A percentile compares a stretch with the other conserved stretches of the same genome.
These are phyloP conservation scores for Hippoglossus hippoglossus DNA, from an alignment of 2,797 vertebrate species.

Conservation along the genomic window DNA sequence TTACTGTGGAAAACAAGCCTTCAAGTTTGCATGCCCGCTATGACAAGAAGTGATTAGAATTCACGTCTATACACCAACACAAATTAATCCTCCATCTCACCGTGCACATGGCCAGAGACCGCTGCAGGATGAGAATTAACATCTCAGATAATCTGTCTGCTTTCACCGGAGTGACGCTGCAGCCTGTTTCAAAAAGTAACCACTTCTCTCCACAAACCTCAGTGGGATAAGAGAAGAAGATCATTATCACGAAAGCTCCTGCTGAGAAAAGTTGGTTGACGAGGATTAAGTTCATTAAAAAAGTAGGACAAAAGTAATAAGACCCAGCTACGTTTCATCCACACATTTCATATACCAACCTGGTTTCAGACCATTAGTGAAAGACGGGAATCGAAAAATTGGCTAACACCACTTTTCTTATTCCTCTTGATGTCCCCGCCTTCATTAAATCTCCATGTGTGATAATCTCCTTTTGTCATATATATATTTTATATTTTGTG, in stretches of 20 bases:
- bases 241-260: slow-evolving; percentile 59
- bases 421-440: slow-evolving; percentile 42
- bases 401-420: slow-evolving; percentile 20
- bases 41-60: slow-evolving; percentile 19
- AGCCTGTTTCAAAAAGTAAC: slow-evolving; percentile 57
- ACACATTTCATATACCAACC: slow-evolving; percentile 22
- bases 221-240: slow-evolving; percentile 58
- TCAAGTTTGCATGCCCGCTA: not conserved
- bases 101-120: slow-evolving; percentile 39
- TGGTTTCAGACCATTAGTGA: slow-evolving; percentile 26
- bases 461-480: slow-evolving; percentile 21
- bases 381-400: slow-evolving; percentile 18
- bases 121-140: slow-evolving; percentile 34
- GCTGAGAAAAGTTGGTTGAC: slow-evolving; percentile 52
- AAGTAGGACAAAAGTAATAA: slow-evolving; percentile 76
- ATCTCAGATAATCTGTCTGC: slow-evolving; percentile 46
- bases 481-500: slow-evolving; percentile 37
- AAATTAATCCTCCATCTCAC: slow-evolving; percentile 46
- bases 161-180: slow-evolving; percentile 38
- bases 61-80: slow-evolving; percentile 24
- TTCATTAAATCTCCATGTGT: slow-evolving; percentile 46
- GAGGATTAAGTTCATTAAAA: slow-evolving; percentile 60
- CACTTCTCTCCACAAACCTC: slow-evolving; percentile 45
- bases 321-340: slow-evolving; percentile 43
- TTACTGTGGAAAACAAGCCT: not conserved